Conservation (phyloP, 2,113 vertebrate species). For the Gobiocypris rarus region DNA sequence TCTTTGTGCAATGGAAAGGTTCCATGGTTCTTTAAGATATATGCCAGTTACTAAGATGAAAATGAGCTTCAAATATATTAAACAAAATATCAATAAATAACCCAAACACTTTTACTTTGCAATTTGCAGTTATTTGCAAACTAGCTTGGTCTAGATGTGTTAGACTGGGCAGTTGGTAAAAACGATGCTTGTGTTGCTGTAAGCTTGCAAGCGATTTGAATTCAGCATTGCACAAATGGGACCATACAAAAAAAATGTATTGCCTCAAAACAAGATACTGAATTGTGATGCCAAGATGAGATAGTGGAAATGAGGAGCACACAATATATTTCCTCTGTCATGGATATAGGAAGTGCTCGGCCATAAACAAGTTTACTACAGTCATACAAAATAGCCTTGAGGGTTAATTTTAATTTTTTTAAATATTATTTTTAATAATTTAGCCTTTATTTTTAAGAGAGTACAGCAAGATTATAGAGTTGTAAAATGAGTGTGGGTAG, state of each 20-base stretch:
- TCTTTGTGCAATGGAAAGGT: no score
- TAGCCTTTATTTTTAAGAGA: no score
- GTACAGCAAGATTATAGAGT: not conserved
- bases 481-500: not conserved
- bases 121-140: not conserved
- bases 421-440: no score
- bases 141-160: not conserved
- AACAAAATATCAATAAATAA: not conserved
- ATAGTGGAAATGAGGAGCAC: not conserved
- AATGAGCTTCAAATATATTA: no score
- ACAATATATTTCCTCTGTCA: slow-evolving; percentile 4
- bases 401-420: no score
- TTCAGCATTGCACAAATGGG: not conserved
- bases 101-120: not conserved
- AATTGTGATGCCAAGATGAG: not conserved
- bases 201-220: not conserved
- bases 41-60: no score
- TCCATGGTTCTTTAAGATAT: no score
- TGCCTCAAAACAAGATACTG: not conserved
- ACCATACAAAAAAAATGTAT: not conserved
- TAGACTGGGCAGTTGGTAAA: not conserved
- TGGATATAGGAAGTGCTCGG: not conserved
- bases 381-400: slow-evolving; percentile 17
- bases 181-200: not conserved
- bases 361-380: not conserved